A percentile compares a stretch with the other conserved stretches of the same genome.
Evolutionary conservation across 2,113 vertebrate species (phyloP).

Genomic region (Raja brachyura): DNA sequence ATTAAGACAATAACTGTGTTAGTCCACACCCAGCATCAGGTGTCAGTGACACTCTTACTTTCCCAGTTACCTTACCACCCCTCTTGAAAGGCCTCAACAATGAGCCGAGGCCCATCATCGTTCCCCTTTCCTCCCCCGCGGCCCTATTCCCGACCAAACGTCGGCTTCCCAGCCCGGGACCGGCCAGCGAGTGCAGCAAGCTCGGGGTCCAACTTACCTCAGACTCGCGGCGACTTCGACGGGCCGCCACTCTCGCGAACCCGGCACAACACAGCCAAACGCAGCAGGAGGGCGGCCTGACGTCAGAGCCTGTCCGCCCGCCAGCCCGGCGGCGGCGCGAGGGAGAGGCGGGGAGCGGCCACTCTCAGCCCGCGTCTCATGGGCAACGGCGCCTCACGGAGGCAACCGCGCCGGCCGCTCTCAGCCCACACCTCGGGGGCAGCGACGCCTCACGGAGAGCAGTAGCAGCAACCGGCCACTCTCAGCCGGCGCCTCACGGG

Average conservation of each 20-base stretch:
- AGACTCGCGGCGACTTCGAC: neutral
- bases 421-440: too few relatives aligned
- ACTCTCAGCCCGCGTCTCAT: too few relatives aligned
- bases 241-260: neutral
- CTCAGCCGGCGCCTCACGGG: too few relatives aligned
- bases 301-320: too few relatives aligned
- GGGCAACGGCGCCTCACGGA: too few relatives aligned
- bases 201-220: neutral
- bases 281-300: neutral
- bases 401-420: too few relatives aligned
- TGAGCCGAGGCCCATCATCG: neutral
- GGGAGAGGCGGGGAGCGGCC: too few relatives aligned
- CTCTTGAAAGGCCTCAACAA: neutral
- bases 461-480: too few relatives aligned
- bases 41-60: neutral
- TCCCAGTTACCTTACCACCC: neutral
- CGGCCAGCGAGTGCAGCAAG: too few relatives aligned
- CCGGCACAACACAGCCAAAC: neutral
- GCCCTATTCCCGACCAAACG: neutral
- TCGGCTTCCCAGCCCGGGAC: neutral
- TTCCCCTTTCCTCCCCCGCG: neutral
- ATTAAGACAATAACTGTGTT: neutral
- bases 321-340: too few relatives aligned
- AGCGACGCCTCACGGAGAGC: too few relatives aligned
- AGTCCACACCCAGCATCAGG: neutral